A percentile compares a stretch with the other conserved stretches of the same genome.
Evolutionary conservation across 2,797 vertebrate species (phyloP).

Genomic region (Oceanodroma leucorhoa): DNA sequence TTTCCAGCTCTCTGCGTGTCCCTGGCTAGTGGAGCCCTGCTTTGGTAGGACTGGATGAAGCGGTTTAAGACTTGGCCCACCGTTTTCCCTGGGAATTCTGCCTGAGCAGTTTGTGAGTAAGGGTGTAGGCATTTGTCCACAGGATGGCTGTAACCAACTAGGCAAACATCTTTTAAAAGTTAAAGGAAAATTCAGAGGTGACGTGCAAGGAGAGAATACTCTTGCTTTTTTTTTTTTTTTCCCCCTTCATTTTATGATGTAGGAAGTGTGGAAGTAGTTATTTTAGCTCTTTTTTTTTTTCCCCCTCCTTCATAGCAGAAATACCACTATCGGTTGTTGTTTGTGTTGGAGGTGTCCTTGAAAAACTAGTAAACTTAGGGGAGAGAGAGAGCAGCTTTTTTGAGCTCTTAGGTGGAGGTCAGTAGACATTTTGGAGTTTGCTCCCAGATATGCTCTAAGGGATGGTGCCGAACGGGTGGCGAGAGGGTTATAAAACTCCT

Average conservation of each 20-base stretch:
- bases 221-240: background rate
- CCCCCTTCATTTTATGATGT: background rate
- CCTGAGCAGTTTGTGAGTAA: conserved; percentile 24
- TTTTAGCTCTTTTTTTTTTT: background rate
- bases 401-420: background rate
- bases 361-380: background rate
- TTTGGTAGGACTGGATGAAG: background rate
- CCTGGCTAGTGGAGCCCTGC: background rate
- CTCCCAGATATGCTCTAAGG: background rate
- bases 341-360: background rate
- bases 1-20: background rate
- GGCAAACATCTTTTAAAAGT: conserved; percentile 22
- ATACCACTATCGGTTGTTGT: background rate
- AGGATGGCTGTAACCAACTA: conserved; percentile 27
- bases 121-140: conserved; percentile 36
- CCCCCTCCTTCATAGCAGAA: background rate
- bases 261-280: background rate
- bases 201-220: background rate
- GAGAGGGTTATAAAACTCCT: background rate
- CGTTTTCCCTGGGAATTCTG: conserved; percentile 26
- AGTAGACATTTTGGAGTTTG: background rate
- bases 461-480: background rate
- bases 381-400: background rate
- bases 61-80: background rate
- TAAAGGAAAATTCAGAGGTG: conserved; percentile 33